A percentile compares a stretch with the other conserved stretches of the same genome.
These are phyloP conservation scores for Hippopotamyrus pictus DNA, from an alignment of 2,797 vertebrate species.

Conservation along the genomic window DNA sequence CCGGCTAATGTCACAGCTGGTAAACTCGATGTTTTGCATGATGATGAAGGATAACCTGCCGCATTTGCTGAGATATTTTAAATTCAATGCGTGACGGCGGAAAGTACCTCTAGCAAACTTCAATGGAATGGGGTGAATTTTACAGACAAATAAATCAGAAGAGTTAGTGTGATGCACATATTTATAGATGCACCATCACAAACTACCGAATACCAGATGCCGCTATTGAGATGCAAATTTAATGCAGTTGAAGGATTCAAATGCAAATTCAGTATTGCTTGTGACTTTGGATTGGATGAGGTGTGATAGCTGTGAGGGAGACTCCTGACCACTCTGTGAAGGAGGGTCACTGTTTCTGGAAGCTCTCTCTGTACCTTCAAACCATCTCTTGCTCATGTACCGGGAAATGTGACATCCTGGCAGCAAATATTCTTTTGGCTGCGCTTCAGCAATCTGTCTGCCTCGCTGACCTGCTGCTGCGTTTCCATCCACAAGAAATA, in stretches of 20 bases:
- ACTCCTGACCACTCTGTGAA: background rate
- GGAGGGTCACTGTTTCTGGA: background rate
- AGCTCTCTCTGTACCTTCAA: background rate
- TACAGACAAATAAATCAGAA: background rate
- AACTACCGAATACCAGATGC: background rate
- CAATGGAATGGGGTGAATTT: background rate
- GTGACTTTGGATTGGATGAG: background rate
- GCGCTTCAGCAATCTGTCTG: background rate
- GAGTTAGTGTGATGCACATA: background rate
- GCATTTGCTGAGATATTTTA: background rate
- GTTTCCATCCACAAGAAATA: background rate
- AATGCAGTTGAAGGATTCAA: background rate
- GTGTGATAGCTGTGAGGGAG: background rate
- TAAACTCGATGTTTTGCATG: background rate
- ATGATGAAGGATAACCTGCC: background rate
- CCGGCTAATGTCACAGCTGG: slow-evolving; percentile 19
- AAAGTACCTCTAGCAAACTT: background rate
- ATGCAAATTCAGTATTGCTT: background rate
- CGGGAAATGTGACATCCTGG: background rate
- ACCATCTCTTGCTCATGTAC: background rate
- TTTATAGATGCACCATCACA: background rate
- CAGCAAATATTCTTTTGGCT: background rate
- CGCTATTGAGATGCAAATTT: slow-evolving; percentile 3
- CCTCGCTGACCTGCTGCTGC: background rate
- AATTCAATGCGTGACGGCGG: background rate